These are phyloP conservation scores for Zosterops borbonicus DNA, from an alignment of 2,113 vertebrate species.

Conservation along the genomic window DNA sequence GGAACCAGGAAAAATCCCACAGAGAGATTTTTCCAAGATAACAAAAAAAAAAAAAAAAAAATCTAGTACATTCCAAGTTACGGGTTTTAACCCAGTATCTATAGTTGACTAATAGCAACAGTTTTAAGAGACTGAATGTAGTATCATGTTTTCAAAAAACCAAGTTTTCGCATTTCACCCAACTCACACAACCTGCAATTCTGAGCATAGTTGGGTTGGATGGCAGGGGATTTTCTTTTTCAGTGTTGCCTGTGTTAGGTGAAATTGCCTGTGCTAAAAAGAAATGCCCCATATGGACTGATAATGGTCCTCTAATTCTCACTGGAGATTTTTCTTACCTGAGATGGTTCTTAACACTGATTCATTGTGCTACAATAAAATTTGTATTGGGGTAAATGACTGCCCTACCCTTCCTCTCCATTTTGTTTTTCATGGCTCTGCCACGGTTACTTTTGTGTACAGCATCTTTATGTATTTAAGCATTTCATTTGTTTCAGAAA, in stretches of 20 bases:
- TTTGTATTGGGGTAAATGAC: neutral
- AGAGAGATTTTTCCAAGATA: neutral
- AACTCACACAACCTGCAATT: neutral
- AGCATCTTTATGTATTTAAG: neutral
- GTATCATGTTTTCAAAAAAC: neutral
- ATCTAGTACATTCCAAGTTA: neutral
- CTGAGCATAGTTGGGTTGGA: neutral
- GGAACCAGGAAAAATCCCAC: neutral
- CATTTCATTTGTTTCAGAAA: neutral
- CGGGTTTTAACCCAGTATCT: neutral
- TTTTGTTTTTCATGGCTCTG: neutral
- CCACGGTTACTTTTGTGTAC: neutral
- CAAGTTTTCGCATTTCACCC: neutral
- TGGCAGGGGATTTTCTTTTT: neutral
- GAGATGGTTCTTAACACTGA: neutral
- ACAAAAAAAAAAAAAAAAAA: neutral
- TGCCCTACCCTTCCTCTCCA: neutral
- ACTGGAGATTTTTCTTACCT: neutral
- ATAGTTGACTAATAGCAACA: neutral
- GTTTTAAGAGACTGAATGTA: neutral
- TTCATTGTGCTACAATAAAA: neutral
- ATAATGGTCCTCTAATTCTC: neutral
- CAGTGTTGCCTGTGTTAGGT: neutral
- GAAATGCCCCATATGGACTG: rapidly evolving
- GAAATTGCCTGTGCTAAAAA: neutral